phyloP scores from a whole-genome alignment of 2,888 invertebrate genomes.

The Standfussiana lucernea region DNA sequence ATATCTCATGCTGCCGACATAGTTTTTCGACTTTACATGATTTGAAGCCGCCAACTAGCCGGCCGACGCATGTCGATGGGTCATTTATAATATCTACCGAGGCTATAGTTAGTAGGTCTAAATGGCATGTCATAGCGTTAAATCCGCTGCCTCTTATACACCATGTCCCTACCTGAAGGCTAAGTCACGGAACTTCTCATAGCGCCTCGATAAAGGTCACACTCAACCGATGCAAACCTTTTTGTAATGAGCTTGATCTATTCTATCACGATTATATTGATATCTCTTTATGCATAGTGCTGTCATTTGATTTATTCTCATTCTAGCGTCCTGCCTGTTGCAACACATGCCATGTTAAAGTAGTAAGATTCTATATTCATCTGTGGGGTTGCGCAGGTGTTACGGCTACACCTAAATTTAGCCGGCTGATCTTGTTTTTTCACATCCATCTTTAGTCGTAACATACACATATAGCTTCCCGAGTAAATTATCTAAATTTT shows the following conservation, averaged over 20 bases:
- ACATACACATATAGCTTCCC: no score
- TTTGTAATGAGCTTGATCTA: conserved; percentile 36
- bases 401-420: no score
- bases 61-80: background rate
- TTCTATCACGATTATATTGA: background rate
- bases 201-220: conserved; percentile 56
- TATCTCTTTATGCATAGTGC: background rate
- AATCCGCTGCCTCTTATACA: conserved; percentile 37
- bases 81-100: background rate
- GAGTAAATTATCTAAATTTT: no score
- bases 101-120: background rate
- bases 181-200: conserved; percentile 57
- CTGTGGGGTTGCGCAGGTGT: no score
- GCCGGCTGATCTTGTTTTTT: no score
- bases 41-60: background rate
- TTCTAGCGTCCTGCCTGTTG: background rate
- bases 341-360: no score
- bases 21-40: background rate
- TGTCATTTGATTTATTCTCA: background rate
- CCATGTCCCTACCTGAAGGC: background rate
- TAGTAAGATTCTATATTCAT: no score
- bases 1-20: background rate
- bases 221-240: conserved; percentile 51
- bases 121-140: background rate
- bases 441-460: no score